A percentile compares a stretch with the other conserved stretches of the same genome.
phyloP scores from a whole-genome alignment of 2,113 vertebrate genomes.

The Lophotis ruficrista region DNA sequence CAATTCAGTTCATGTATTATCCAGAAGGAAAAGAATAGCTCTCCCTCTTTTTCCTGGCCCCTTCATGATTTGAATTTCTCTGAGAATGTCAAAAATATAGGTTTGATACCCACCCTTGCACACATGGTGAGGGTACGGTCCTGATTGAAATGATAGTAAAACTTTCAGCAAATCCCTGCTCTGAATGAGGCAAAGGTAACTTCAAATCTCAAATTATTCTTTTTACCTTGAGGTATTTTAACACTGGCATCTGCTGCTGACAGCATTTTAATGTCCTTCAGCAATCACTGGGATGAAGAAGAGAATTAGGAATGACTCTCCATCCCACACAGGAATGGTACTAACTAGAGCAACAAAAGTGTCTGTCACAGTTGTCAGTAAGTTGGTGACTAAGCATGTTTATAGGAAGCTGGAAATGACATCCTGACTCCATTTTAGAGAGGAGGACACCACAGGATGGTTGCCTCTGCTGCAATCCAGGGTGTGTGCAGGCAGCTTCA shows the following conservation, averaged over 20 bases:
- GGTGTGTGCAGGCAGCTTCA: neutral
- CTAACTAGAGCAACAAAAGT: neutral
- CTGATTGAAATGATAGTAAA: neutral
- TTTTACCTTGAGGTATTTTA: neutral
- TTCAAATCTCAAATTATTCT: neutral
- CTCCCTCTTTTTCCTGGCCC: neutral
- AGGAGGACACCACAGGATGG: too few species aligned
- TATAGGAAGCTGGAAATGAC: neutral
- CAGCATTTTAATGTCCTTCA: neutral
- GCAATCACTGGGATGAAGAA: neutral
- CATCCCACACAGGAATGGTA: neutral
- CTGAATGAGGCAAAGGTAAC: neutral
- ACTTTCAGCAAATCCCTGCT: neutral
- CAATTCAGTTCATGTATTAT: neutral
- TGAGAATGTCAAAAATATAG: neutral
- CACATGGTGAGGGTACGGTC: neutral
- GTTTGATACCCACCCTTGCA: neutral
- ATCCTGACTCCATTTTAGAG: neutral
- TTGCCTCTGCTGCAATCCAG: neutral
- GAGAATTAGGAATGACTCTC: neutral
- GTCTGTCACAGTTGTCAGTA: neutral
- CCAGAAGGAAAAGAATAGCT: neutral
- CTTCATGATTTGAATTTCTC: neutral
- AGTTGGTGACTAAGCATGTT: neutral
- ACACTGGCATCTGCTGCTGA: neutral